Base-by-base conservation (phyloP, 2,797 vertebrate species). In the Furcifer pardalis region DNA sequence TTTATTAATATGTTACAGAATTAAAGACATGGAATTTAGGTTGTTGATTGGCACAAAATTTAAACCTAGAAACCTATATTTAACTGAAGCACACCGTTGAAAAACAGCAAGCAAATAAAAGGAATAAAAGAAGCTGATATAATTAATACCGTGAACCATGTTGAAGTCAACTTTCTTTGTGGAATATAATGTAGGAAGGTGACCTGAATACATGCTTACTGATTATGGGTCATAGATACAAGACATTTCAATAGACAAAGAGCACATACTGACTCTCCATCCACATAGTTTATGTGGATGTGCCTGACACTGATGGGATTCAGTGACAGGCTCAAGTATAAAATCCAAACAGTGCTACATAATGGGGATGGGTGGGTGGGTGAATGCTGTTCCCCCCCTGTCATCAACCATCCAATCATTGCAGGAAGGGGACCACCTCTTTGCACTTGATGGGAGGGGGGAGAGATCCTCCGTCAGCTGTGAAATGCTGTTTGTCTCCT, bases 1-100 rank as follows among this genome's bases (percentile, higher is more conserved):
- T 44, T 88, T 92, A 46, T 91, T 90, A 42, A 81, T 69, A 81
- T 84, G 13, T 5, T 13, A 76, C 27, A 85, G 79, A 86, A 69
- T 2, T 76, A 88, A 89, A 7, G 10, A 79, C 5, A 66, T 4
- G 7, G 35, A 59, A 17, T 44, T 86, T 52, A 79, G 12, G 37
- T 79, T 56, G 12, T 2, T 81, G 78, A 60, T 32, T 77, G 32
- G 19, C 68, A 52, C n/a, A 71, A 62, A 15, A 49, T 59, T 0
- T 84, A 30, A 89, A 89, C 52, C 62, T 10, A 37, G 10, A 60
- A 76, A 23, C 62, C 12, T 77, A 35, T 21, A 17, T 62, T 83
- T 84, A 66, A 5, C 30, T 83, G 23, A 13, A 21, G 79, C 49
- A 3, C 83, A 15, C 15, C 56, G 3, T 4, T 25, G 52, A 62